Conservation (phyloP, 2,113 vertebrate genomes). For the Dromas ardeola region DNA sequence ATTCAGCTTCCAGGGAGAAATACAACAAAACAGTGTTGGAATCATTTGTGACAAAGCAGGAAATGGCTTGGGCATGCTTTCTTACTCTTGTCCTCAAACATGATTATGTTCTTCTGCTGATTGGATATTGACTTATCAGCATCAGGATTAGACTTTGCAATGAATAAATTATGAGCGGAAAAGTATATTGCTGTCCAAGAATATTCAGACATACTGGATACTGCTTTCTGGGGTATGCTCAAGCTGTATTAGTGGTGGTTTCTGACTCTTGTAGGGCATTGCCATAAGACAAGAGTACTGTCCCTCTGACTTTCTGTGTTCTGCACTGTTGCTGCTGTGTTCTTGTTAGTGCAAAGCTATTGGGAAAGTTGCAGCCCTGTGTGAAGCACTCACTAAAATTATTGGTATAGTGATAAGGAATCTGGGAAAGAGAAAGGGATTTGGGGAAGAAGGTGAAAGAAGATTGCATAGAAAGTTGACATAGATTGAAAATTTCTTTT, state of each 20-base stretch:
- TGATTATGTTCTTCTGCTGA: slow-evolving; percentile 15
- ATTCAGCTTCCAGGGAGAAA: slow-evolving; percentile 26
- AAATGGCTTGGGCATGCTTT: slow-evolving; percentile 44
- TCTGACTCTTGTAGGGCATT: neutral
- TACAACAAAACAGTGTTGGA: neutral
- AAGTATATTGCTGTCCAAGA: slow-evolving; percentile 9
- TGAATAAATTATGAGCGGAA: slow-evolving; percentile 41
- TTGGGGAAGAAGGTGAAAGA: neutral
- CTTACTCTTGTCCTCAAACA: slow-evolving; percentile 13
- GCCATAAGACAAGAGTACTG: neutral
- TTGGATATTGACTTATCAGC: neutral
- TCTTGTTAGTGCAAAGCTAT: neutral
- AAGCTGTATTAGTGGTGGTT: neutral
- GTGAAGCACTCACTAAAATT: neutral
- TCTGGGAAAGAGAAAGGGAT: neutral
- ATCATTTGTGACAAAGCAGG: slow-evolving; percentile 47
- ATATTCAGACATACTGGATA: neutral
- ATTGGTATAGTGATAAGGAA: neutral
- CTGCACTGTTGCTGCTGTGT: neutral
- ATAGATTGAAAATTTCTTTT: neutral
- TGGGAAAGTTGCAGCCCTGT: neutral
- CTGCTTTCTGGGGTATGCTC: neutral
- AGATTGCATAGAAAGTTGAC: neutral
- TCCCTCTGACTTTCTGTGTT: neutral
- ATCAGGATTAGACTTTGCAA: slow-evolving; percentile 29